Conservation (phyloP, 2,888 invertebrate species). For the Catocala sponsa region DNA sequence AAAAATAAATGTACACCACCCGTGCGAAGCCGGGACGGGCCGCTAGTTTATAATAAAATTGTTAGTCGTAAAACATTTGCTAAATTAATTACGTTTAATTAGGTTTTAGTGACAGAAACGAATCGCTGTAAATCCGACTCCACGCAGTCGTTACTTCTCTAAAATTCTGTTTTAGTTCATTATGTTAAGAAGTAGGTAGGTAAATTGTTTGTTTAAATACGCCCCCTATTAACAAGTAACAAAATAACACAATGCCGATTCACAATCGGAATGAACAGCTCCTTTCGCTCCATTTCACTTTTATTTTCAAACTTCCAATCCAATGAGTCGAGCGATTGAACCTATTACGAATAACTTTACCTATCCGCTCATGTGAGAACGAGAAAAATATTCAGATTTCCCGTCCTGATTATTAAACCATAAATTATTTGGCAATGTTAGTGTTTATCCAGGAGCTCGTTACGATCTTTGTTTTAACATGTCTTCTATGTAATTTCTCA, state of each 20-base stretch:
- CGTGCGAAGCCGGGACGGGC: too few relatives aligned
- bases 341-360: constrained; percentile 77
- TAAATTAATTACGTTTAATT: too few relatives aligned
- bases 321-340: constrained; percentile 77
- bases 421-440: constrained; percentile 37
- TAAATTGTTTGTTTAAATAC: constrained; percentile 22
- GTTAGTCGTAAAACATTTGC: too few relatives aligned
- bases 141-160: too few relatives aligned
- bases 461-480: background rate
- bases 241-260: constrained; percentile 71
- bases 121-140: too few relatives aligned
- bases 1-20: too few relatives aligned
- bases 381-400: constrained; percentile 64
- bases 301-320: constrained; percentile 81
- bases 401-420: constrained; percentile 42
- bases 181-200: too few relatives aligned
- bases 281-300: constrained; percentile 79
- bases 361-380: constrained; percentile 68
- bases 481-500: too few relatives aligned
- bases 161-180: too few relatives aligned
- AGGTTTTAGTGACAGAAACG: too few relatives aligned
- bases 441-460: constrained; percentile 27
- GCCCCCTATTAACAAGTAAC: constrained; percentile 31
- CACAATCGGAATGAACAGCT: constrained; percentile 76
- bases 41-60: too few relatives aligned